Conservation (phyloP, 1,140 invertebrate species). For the Drosophila tristis region DNA sequence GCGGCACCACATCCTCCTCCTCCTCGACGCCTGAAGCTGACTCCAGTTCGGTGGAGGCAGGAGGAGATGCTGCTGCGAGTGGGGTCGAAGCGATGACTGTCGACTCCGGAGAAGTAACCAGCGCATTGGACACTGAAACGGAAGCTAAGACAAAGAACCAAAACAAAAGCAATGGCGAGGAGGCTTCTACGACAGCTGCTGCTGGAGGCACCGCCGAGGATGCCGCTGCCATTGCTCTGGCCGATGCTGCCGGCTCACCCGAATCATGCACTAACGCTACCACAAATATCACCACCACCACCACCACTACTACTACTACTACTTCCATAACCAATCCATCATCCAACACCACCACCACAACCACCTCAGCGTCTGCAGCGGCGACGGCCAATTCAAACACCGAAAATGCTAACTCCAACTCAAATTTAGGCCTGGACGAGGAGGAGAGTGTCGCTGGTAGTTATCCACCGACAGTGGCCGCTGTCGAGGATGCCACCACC, state of each 20-base stretch:
- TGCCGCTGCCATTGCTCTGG: constrained; percentile 65
- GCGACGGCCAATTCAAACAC: constrained; percentile 55
- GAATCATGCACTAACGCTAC: constrained; percentile 79
- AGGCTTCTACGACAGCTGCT: constrained; percentile 50
- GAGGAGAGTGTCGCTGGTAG: constrained; percentile 81
- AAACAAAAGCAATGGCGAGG: constrained; percentile 63
- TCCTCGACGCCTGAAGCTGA: constrained; percentile 30
- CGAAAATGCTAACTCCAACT: constrained; percentile 84
- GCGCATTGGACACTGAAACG: constrained; percentile 59
- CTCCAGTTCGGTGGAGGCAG: constrained; percentile 22
- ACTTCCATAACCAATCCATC: constrained; percentile 73
- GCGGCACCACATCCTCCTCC: neutral
- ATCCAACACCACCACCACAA: constrained; percentile 62
- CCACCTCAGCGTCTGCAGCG: constrained; percentile 57
- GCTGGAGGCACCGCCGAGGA: constrained; percentile 55
- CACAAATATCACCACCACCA: constrained; percentile 66
- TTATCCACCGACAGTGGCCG: constrained; percentile 77
- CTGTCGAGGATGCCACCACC: constrained; percentile 78
- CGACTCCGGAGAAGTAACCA: constrained; percentile 45
- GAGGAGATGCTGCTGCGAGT: constrained; percentile 14
- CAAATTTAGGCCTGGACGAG: constrained; percentile 84
- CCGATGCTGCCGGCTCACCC: constrained; percentile 47
- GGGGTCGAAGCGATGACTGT: constrained; percentile 57
- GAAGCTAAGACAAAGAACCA: constrained; percentile 80
- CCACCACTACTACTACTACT: constrained; percentile 66